phyloP scores from a whole-genome alignment of 23 tunicate species.

The Halocynthia aurantium region DNA sequence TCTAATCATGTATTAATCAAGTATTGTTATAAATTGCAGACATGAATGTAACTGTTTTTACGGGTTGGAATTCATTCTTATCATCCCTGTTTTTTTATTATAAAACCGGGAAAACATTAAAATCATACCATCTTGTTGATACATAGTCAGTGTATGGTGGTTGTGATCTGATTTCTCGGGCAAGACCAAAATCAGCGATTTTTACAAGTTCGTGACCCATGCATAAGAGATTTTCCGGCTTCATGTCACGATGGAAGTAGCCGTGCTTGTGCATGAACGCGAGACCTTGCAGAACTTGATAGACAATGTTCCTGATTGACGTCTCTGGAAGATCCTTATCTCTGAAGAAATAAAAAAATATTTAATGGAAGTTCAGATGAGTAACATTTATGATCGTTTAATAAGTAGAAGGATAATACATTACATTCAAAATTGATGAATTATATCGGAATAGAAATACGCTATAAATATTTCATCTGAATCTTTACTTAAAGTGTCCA shows the following conservation, averaged over 20 bases:
- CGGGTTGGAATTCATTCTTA: no score
- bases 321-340: slow-evolving; percentile 74
- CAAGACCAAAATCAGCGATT: slow-evolving; percentile 97
- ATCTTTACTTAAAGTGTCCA: background rate
- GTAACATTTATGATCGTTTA: background rate
- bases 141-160: slow-evolving; percentile 99
- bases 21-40: no score
- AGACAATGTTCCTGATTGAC: slow-evolving; percentile 88
- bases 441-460: background rate
- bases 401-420: no score
- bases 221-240: slow-evolving; percentile 95
- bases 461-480: background rate
- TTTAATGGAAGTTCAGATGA: background rate
- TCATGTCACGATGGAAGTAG: slow-evolving; percentile 93
- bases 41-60: no score
- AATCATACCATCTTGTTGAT: slow-evolving; percentile 92
- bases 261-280: slow-evolving; percentile 98
- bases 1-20: no score
- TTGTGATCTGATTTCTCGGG: slow-evolving; percentile 93
- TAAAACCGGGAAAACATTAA: background rate
- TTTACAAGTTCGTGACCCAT: slow-evolving; percentile 99
- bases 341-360: slow-evolving; percentile 33
- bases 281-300: slow-evolving; percentile 88
- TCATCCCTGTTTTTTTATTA: background rate
- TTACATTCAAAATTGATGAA: background rate